Evolutionary conservation across 2,888 invertebrate species (phyloP), one percentile per base, ranked within the genome.

Genomic region (Erannis defoliaria): DNA sequence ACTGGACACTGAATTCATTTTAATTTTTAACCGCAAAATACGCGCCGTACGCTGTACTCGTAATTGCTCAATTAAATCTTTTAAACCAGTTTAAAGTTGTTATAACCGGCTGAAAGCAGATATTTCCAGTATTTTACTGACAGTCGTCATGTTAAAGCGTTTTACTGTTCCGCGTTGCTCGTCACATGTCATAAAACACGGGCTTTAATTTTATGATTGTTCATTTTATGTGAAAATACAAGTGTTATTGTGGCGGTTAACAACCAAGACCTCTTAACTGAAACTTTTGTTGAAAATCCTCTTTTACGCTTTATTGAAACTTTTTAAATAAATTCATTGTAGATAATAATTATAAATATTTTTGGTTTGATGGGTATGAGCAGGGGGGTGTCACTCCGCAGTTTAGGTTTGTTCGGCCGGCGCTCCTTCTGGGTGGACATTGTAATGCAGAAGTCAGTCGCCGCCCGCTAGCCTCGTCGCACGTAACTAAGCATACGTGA

Each of bases 51-150:
- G 51, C 16, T 53, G 14, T 35, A 73, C 72, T 71, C 64, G 66
- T 35, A 73, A 73, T 71, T 64, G 66, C 65, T 72, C 73, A 74
- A 76, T 78, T 75, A 74, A 72, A 57, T 62, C 53, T 45, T 64
- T 51, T 50, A 64, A 66, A 63, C 53, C 57, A 54, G 58, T 64
- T 66, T 59, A 71, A 68, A 67, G 68, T 53, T 61, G 71, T 68
- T 72, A 55, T 49, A 61, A 57, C 62, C 64, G 58, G 56, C 46
- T 62, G 45, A 70, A 70, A 64, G 60, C 67, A 62, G 68, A 67
- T 71, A 73, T 77, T 73, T 75, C 71, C 74, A 68, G 66, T 70
- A 64, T 69, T 75, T 77, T 73, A 74, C 69, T 69, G 71, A 64
- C 71, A 68, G 66, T 68, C 64, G 64, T 66, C 69, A 70, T 55